A percentile compares a stretch with the other conserved stretches of the same genome.
These are phyloP conservation scores for Aphaenogaster floridana DNA, from an alignment of 1,140 invertebrate species.

Conservation along the genomic window DNA sequence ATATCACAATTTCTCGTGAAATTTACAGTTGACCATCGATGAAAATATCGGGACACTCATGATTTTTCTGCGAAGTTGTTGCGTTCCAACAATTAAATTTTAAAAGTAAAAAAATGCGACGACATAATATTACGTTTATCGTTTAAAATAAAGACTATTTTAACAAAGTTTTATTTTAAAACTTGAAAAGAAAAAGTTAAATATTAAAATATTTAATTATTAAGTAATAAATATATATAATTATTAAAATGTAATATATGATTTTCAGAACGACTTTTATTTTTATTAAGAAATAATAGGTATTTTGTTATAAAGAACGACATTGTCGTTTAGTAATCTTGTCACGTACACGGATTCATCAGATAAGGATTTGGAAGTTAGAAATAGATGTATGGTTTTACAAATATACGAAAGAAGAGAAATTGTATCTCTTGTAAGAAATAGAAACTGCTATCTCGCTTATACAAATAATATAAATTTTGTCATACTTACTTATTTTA, in stretches of 20 bases:
- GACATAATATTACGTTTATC: neutral
- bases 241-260: neutral
- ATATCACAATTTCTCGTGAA: neutral
- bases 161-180: neutral
- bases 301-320: neutral
- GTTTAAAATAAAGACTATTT: neutral
- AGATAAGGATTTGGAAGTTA: neutral
- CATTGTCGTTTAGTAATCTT: neutral
- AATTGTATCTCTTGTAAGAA: neutral
- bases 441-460: neutral
- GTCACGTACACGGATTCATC: conserved; percentile 26
- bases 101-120: neutral
- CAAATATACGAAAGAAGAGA: neutral
- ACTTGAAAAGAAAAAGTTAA: neutral
- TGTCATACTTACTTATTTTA: neutral
- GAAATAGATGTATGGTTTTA: neutral
- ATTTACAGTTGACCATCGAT: neutral
- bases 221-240: neutral
- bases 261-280: neutral
- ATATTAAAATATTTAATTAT: neutral
- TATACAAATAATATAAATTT: neutral
- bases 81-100: neutral
- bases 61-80: neutral
- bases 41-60: neutral
- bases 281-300: neutral